A percentile compares a stretch with the other conserved stretches of the same genome.
phyloP scores from a whole-genome alignment of 2,888 invertebrate genomes.

The Ochropleura leucogaster region DNA sequence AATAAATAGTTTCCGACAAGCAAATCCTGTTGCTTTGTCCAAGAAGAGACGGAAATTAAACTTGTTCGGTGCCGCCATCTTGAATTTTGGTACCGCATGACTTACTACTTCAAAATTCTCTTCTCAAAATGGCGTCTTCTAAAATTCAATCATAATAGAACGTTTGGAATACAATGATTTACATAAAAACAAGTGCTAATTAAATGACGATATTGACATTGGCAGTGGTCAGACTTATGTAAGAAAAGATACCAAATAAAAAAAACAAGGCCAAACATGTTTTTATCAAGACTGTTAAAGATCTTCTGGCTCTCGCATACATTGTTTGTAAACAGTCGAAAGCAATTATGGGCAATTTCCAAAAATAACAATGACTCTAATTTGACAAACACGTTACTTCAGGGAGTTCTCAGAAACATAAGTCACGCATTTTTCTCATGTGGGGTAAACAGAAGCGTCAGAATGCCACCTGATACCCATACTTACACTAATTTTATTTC shows the following conservation, averaged over 20 bases:
- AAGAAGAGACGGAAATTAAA: conserved; percentile 16
- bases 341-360: background rate
- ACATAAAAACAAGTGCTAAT: conserved; percentile 6
- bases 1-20: conserved; percentile 1
- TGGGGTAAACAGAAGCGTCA: background rate
- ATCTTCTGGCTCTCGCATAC: conserved; percentile 25
- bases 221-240: conserved; percentile 29
- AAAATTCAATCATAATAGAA: background rate
- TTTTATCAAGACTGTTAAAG: conserved; percentile 18
- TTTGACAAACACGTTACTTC: background rate
- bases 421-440: background rate
- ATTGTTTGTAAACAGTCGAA: conserved; percentile 12
- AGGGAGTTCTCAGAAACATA: background rate
- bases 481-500: background rate
- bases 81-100: background rate
- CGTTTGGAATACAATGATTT: background rate
- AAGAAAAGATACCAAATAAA: conserved; percentile 22
- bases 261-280: conserved; percentile 47
- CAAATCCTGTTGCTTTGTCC: conserved; percentile 13
- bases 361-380: background rate
- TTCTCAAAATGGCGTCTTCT: conserved; percentile 40
- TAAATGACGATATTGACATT: conserved; percentile 36
- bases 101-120: background rate
- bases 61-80: conserved; percentile 37
- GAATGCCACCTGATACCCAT: background rate